phyloP scores from a whole-genome alignment of 2,888 invertebrate genomes.

The Epicampocera succincta region DNA sequence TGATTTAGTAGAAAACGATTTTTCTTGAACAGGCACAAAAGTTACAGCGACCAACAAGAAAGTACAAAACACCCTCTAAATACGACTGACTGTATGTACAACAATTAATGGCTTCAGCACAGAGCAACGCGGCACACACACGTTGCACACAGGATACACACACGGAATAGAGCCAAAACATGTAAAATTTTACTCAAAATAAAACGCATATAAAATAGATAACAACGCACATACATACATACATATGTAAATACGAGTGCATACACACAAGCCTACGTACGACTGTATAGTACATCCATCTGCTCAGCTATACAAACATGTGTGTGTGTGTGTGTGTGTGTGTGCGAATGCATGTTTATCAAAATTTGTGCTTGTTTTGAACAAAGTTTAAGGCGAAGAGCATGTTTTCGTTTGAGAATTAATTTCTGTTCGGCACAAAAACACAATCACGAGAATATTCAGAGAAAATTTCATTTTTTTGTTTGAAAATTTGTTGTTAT shows the following conservation, averaged over 20 bases:
- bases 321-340: background rate
- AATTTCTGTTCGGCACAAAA: slow-evolving; percentile 24
- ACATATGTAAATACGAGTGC: no score
- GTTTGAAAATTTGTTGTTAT: background rate
- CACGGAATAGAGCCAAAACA: slow-evolving; percentile 28
- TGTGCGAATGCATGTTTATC: background rate
- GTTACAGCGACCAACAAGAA: slow-evolving; percentile 41
- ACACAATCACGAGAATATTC: slow-evolving; percentile 30
- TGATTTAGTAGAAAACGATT: slow-evolving; percentile 63
- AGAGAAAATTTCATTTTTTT: slow-evolving; percentile 47
- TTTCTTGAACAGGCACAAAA: slow-evolving; percentile 43
- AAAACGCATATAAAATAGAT: background rate
- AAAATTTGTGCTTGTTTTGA: slow-evolving; percentile 13
- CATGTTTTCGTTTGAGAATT: slow-evolving; percentile 24
- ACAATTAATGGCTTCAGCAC: slow-evolving; percentile 30
- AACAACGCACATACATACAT: background rate
- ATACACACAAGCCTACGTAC: no score
- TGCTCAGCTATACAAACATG: background rate
- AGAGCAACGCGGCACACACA: slow-evolving; percentile 8
- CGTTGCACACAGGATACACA: slow-evolving; percentile 24
- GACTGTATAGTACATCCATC: no score
- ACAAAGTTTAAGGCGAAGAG: slow-evolving; percentile 45
- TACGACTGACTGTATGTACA: slow-evolving; percentile 23
- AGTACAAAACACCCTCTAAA: slow-evolving; percentile 55
- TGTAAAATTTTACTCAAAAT: slow-evolving; percentile 41